Base-by-base conservation (phyloP, 2,888 invertebrate species). In the Ophion costatus region DNA sequence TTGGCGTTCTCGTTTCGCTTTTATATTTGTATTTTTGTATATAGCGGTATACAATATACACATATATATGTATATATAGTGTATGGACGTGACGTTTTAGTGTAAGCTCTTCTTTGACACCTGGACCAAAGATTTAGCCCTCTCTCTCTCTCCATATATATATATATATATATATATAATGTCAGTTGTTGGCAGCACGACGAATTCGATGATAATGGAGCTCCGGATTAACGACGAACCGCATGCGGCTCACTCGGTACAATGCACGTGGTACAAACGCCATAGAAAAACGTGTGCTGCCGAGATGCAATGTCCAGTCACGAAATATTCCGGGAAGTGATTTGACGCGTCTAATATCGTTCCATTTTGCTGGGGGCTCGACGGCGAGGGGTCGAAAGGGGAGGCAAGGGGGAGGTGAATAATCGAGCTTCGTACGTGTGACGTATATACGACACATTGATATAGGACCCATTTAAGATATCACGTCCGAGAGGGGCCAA, bases 81-180 rank as follows among this genome's bases (percentile, higher is more conserved):
- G 89, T 88, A 91, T 90, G 86, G 88, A 89, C 74, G 88, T 89
- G 92, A 92, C 91, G 90, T 90, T 91, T 91, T 88, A 92, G 92
- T 92, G 92, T 92, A 86, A 87, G 42, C 76, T 88, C 84, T 89
- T 91, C 90, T 89, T 90, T 91, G 91, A 91, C 92, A 93, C 92
- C 93, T 93, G 92, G 92, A 87, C 87, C 71, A 24, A 24, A 56
- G n/a, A 10, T 74, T 75, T 70, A 38, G 17, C 14, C 71, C 71
- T 33, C 57, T 57, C 45, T 29, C 20, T 17, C 22, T 33, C 1
- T 24, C 66, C n/a, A 67, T 67, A 22, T 20, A 57, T 67, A 24
- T 22, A 17, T 42, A 42, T 22, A 56, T 20, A 24, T 24, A 7
- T 42, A 20, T 38, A n/a, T n/a, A 29, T 51, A 77, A n/a, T 20